phyloP scores from a whole-genome alignment of 2,888 invertebrate species.

The Apomyelois bistriatella region DNA sequence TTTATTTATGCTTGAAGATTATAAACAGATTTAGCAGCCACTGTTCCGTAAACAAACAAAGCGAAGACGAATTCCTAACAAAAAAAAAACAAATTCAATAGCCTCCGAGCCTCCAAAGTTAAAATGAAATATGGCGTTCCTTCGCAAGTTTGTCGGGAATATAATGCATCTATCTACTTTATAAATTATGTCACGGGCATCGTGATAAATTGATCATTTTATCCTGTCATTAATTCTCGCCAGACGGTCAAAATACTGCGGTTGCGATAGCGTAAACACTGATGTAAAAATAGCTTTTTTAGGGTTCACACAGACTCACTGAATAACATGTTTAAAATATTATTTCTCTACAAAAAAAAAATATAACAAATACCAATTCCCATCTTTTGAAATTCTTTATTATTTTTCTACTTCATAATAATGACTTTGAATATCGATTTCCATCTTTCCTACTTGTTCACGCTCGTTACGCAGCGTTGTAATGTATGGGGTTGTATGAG shows the following conservation, averaged over 20 bases:
- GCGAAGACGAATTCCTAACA: neutral
- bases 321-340: neutral
- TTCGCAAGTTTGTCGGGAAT: constrained; percentile 20
- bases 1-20: neutral
- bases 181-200: constrained; percentile 26
- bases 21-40: constrained; percentile 5
- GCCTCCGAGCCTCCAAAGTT: constrained; percentile 5
- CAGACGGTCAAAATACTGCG: constrained; percentile 22
- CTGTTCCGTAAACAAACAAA: neutral
- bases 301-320: neutral
- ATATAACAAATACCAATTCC: no score
- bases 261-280: constrained; percentile 23
- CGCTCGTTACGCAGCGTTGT: no score
- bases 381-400: no score
- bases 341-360: no score
- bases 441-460: no score
- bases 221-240: constrained; percentile 24
- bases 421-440: no score
- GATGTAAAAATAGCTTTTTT: constrained; percentile 11
- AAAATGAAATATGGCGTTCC: constrained; percentile 24
- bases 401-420: no score
- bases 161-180: constrained; percentile 27
- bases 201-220: constrained; percentile 26
- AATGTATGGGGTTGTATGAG: no score
- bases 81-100: constrained; percentile 3